Base-by-base conservation (phyloP, 2,888 invertebrate species). In the Adela reaumurella region DNA sequence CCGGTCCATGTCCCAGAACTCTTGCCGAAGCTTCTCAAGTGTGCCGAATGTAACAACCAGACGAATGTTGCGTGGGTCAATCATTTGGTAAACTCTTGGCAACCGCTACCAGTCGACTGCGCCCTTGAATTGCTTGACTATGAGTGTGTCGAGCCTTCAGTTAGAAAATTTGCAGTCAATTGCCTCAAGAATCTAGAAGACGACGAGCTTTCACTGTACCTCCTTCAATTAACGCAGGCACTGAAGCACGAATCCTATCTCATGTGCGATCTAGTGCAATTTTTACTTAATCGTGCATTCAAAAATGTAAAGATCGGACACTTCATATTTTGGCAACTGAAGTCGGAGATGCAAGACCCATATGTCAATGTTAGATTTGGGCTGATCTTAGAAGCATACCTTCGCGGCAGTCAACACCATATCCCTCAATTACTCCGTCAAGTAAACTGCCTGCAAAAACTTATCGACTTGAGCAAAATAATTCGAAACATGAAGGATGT, bases 181-280 rank as follows among this genome's bases (percentile, higher is more conserved):
- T 92, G 92, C 62, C 76, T 94, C 45, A 81, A 82, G 50, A 81
- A 81, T 53, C 83, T 90, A 53, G 84, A 83, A 58, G 92, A 94
- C 63, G 92, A 97, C 67, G 95, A 97, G 63, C 81, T 98, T 8
- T 83, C 92, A 41, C 79, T 97, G 4, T 98, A 94, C 72, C 80
- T 98, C 47, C 82, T 97, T 35, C 98, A 98, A 70, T 77, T 98
- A 55, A 97, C 96, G 2, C 97, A 97, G 70, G 97, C 96, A 5
- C 72, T 97, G 56, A 94, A 94, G 63, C 94, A 95, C 65, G 95
- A 95, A 70, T 87, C 90, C 48, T 95, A 94, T 71, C 80, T 96
- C 49, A 89, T 89, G 67, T 94, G 94, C 64, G 94, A 94, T 64
- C 81, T 97, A 55, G 92, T 92, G 0, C 87, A 89, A 65, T 96